phyloP scores from a whole-genome alignment of 2,797 vertebrate species.

The Hydrolagus colliei region DNA sequence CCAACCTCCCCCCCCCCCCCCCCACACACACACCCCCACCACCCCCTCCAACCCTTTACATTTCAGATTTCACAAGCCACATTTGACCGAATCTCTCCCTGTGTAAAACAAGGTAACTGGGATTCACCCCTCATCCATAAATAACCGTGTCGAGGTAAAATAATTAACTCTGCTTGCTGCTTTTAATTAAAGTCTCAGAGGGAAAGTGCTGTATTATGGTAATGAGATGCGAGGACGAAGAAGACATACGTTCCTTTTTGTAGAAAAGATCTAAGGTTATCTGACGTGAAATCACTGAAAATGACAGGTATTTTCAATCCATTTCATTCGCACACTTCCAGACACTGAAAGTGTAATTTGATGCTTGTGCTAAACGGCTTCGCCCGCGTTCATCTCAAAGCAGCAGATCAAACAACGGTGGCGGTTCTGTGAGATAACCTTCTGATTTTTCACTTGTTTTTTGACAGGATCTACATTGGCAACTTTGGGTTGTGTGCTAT shows the following conservation, averaged over 20 bases:
- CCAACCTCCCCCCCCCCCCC: background rate
- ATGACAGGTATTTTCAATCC: conserved; percentile 70
- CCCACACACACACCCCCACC: too few species aligned
- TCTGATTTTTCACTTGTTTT: background rate
- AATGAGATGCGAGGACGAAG: conserved; percentile 58
- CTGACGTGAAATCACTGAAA: conserved; percentile 66
- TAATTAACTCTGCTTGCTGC: conserved; percentile 82
- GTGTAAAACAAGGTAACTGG: conserved; percentile 45
- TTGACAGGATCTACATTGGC: background rate
- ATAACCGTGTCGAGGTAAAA: conserved; percentile 61
- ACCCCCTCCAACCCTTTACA: background rate
- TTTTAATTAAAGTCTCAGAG: conserved; percentile 91
- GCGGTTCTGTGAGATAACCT: background rate
- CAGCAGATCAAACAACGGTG: background rate
- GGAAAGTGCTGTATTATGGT: conserved; percentile 88
- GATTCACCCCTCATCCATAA: conserved; percentile 52
- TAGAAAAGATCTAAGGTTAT: conserved; percentile 67
- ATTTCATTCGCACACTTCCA: conserved; percentile 56
- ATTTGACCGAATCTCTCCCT: conserved; percentile 38
- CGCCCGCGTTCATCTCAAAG: conserved; percentile 3
- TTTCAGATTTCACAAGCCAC: conserved; percentile 37
- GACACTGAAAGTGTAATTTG: background rate
- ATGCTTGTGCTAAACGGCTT: conserved; percentile 11
- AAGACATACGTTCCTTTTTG: conserved; percentile 70
- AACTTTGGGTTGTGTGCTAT: background rate